A percentile compares a stretch with the other conserved stretches of the same genome.
Evolutionary conservation across 2,797 vertebrate genomes (phyloP).

Genomic region (Propithecus deckenii): DNA sequence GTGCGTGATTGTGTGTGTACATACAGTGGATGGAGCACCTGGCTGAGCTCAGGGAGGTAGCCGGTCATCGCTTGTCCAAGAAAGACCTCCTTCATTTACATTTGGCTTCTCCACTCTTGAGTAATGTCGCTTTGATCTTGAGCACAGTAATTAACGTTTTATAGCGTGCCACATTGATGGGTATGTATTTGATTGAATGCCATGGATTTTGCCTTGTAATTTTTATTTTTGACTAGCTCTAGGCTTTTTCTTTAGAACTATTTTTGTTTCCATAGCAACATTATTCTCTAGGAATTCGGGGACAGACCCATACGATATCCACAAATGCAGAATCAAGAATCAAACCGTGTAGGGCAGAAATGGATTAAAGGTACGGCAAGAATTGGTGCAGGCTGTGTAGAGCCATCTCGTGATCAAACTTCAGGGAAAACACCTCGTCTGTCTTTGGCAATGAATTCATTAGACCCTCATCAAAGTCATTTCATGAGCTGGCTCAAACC

Average conservation of each 20-base stretch:
- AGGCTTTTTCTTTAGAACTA: constrained; percentile 6
- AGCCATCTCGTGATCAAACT: background rate
- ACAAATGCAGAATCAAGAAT: background rate
- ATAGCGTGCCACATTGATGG: background rate
- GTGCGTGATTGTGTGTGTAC: background rate
- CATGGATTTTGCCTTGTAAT: constrained; percentile 53
- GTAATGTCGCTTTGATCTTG: constrained; percentile 69
- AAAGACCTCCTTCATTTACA: constrained; percentile 40
- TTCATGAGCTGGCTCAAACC: background rate
- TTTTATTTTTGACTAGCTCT: background rate
- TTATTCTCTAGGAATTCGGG: background rate
- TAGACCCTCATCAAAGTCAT: background rate
- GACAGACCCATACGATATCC: background rate
- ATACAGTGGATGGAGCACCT: background rate
- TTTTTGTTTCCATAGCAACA: constrained; percentile 7
- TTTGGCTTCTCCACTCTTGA: constrained; percentile 72
- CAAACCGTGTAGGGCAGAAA: background rate
- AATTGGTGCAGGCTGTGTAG: background rate
- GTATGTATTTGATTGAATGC: constrained; percentile 48
- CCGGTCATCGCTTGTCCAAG: constrained; percentile 20
- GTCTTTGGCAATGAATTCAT: background rate
- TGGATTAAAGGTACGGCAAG: background rate
- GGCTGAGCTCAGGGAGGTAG: background rate
- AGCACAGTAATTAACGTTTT: constrained; percentile 58
- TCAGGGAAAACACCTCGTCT: background rate